Conservation (phyloP, 1,140 invertebrate species). For the Calliopsis andreniformis region DNA sequence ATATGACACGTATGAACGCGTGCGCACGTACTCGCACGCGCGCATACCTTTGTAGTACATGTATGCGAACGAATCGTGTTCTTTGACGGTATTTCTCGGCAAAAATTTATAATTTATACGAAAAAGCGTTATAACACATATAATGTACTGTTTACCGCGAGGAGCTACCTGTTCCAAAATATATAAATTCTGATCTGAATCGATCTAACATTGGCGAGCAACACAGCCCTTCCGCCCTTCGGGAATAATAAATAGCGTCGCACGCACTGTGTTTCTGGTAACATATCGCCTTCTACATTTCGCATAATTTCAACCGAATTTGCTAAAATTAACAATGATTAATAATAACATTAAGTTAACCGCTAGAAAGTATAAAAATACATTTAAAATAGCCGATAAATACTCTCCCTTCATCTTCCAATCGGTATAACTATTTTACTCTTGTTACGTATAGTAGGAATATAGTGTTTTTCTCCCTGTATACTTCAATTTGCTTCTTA, state of each 20-base stretch:
- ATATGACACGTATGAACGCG: slow-evolving; percentile 16
- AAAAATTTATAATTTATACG: slow-evolving; percentile 74
- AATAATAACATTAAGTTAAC: slow-evolving; percentile 27
- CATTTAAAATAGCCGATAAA: slow-evolving; percentile 22
- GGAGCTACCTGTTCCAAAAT: slow-evolving; percentile 46
- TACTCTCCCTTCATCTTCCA: not conserved
- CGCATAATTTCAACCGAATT: slow-evolving; percentile 3
- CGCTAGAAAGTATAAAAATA: slow-evolving; percentile 15
- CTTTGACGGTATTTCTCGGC: slow-evolving; percentile 63
- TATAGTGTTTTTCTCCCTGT: not conserved
- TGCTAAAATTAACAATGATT: slow-evolving; percentile 30
- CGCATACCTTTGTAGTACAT: too few species aligned
- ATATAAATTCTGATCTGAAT: slow-evolving; percentile 55
- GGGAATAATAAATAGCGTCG: not conserved
- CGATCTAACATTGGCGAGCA: slow-evolving; percentile 64
- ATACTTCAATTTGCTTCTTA: too few species aligned
- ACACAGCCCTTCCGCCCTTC: slow-evolving; percentile 26
- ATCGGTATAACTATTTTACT: not conserved
- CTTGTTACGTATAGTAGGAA: not conserved
- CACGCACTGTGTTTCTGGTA: slow-evolving; percentile 40
- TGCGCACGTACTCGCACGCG: slow-evolving; percentile 13
- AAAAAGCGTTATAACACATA: slow-evolving; percentile 74
- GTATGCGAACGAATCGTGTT: slow-evolving; percentile 47
- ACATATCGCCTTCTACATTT: slow-evolving; percentile 30
- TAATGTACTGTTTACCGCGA: slow-evolving; percentile 61